Evolutionary conservation across 2,797 vertebrate genomes (phyloP).

Genomic region (Momotus momota): DNA sequence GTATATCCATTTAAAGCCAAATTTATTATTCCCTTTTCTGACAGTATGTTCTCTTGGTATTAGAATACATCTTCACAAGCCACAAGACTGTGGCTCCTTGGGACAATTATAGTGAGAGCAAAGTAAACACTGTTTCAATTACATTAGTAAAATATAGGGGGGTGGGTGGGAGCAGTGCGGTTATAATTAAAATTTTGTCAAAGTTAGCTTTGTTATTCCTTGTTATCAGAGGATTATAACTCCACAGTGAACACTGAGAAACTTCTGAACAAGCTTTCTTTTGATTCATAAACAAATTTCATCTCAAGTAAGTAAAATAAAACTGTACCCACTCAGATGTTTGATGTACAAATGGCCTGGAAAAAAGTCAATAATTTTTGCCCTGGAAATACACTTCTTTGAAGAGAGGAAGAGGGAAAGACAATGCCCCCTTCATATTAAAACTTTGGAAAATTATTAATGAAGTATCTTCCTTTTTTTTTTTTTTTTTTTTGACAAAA

Average conservation of each 20-base stretch:
- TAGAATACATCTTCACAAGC: constrained; percentile 16
- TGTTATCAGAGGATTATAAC: constrained; percentile 11
- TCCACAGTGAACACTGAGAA: not conserved
- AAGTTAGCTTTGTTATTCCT: not conserved
- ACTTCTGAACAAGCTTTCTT: not conserved
- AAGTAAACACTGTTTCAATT: constrained; percentile 42
- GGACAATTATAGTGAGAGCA: constrained; percentile 17
- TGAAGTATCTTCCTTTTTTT: not conserved
- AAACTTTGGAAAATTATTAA: not conserved
- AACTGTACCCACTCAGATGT: not conserved
- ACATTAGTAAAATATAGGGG: not conserved
- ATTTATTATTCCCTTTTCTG: not conserved
- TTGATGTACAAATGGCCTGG: not conserved
- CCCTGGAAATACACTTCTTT: not conserved
- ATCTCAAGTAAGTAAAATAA: not conserved
- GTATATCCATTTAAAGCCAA: not conserved
- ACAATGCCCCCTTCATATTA: not conserved
- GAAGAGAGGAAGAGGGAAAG: not conserved
- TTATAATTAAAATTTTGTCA: constrained; percentile 24
- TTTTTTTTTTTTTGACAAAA: not conserved
- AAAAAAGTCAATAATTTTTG: not conserved
- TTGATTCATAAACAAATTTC: not conserved
- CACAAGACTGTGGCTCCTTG: not conserved
- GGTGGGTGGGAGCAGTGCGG: not conserved
- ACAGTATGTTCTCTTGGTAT: not conserved